These are phyloP conservation scores for Lycaena phlaeas DNA, from an alignment of 2,888 invertebrate species.

Conservation along the genomic window DNA sequence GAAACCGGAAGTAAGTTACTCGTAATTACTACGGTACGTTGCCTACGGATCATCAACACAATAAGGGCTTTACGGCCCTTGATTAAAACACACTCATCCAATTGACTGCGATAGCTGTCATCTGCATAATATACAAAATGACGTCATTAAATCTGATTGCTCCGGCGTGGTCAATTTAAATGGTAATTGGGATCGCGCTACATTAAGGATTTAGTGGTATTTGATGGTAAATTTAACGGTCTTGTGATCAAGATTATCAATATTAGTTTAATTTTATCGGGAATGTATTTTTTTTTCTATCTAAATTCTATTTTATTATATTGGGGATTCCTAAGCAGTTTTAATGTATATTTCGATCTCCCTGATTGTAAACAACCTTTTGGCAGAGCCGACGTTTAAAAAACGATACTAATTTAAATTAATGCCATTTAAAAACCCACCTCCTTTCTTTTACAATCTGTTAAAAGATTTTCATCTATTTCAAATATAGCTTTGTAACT, in stretches of 20 bases:
- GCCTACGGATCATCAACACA: background rate
- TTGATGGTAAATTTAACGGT: slow-evolving; percentile 1
- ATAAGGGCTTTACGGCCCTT: background rate
- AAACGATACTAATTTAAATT: too few relatives aligned
- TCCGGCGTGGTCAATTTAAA: slow-evolving; percentile 32
- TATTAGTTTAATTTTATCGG: background rate
- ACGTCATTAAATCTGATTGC: slow-evolving; percentile 28
- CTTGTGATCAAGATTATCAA: background rate
- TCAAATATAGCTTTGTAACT: too few relatives aligned
- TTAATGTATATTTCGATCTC: too few relatives aligned
- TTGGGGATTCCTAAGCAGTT: too few relatives aligned
- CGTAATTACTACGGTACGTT: background rate
- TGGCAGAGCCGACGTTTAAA: too few relatives aligned
- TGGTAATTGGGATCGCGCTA: slow-evolving; percentile 28
- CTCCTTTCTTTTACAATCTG: too few relatives aligned
- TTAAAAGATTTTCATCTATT: too few relatives aligned
- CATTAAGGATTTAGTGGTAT: slow-evolving; percentile 14
- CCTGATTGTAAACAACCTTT: too few relatives aligned
- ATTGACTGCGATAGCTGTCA: slow-evolving; percentile 15
- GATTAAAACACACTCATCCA: background rate
- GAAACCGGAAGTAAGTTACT: background rate
- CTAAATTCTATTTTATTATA: too few relatives aligned
- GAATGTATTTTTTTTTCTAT: too few relatives aligned
- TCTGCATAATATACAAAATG: slow-evolving; percentile 26
- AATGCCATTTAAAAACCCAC: too few relatives aligned